phyloP scores from a whole-genome alignment of 1,140 invertebrate species.

The Drosophila lini region DNA sequence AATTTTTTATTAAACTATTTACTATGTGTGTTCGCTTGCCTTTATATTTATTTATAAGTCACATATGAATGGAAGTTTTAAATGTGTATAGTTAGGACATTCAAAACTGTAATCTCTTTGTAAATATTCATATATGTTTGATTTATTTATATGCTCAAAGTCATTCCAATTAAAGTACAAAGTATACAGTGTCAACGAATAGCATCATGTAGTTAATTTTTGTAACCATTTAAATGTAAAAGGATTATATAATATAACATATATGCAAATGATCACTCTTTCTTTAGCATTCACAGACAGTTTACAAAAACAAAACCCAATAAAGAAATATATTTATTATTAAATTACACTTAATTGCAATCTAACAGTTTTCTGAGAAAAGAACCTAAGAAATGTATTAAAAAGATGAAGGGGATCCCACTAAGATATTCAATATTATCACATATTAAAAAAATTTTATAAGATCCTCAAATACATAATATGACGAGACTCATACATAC shows the following conservation, averaged over 20 bases:
- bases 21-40: conserved; percentile 55
- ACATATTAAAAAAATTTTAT: not conserved
- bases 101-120: conserved; percentile 9
- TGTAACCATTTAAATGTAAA: not conserved
- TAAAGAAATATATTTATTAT: not conserved
- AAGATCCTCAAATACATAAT: not conserved
- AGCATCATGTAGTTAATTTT: not conserved
- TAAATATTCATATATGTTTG: conserved; percentile 39
- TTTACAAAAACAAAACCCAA: not conserved
- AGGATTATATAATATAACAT: not conserved
- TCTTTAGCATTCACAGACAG: not conserved
- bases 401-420: not conserved
- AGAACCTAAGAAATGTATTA: not conserved
- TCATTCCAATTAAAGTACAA: not conserved
- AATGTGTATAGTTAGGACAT: conserved; percentile 8
- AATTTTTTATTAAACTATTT: conserved; percentile 25
- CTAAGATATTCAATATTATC: not conserved
- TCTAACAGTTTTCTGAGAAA: not conserved
- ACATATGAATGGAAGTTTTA: conserved; percentile 14
- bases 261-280: not conserved
- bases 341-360: not conserved
- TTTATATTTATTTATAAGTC: conserved; percentile 28
- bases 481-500: not conserved
- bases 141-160: conserved; percentile 8
- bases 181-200: not conserved